A percentile compares a stretch with the other conserved stretches of the same genome.
Evolutionary conservation across 64 coral and sea anemone species (phyloP).

Genomic region (Platygyra sinensis): DNA sequence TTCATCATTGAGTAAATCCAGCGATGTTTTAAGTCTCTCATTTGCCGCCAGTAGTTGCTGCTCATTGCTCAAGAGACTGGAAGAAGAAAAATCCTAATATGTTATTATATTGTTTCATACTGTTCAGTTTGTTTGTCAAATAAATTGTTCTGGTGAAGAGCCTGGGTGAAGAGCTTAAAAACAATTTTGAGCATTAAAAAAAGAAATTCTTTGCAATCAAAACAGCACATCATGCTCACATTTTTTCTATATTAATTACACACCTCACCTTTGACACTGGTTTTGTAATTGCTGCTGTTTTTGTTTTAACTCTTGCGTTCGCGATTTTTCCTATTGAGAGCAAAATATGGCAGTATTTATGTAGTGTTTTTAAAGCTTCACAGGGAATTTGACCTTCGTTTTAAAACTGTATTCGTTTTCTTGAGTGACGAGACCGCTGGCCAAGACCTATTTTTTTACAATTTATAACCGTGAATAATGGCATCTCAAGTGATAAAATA

Average conservation of each 20-base stretch:
- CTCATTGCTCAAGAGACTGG: slow-evolving; percentile 81
- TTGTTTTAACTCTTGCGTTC: slow-evolving; percentile 64
- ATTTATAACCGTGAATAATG: too few species aligned
- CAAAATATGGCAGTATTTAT: not conserved
- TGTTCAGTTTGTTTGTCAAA: too few species aligned
- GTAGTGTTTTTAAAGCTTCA: not conserved
- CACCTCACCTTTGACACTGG: slow-evolving; percentile 70
- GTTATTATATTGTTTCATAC: not conserved
- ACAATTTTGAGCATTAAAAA: too few species aligned
- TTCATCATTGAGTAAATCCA: slow-evolving; percentile 90
- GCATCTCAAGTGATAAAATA: too few species aligned
- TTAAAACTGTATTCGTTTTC: too few species aligned
- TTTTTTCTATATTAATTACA: not conserved
- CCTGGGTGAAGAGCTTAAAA: too few species aligned
- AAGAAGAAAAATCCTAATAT: not conserved
- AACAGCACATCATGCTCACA: not conserved
- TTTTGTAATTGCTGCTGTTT: slow-evolving; percentile 74
- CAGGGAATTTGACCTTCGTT: too few species aligned
- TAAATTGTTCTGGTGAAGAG: too few species aligned
- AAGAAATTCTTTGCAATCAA: not conserved
- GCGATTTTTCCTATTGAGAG: slow-evolving; percentile 55
- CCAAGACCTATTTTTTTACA: too few species aligned
- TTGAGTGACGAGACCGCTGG: too few species aligned
- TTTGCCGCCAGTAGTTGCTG: slow-evolving; percentile 84
- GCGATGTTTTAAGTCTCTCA: slow-evolving; percentile 82